Percentiles rank a stretch among this genome's conserved stretches.
Evolutionary conservation across 2,797 vertebrate genomes (phyloP).

Genomic region (Acomys russatus): DNA sequence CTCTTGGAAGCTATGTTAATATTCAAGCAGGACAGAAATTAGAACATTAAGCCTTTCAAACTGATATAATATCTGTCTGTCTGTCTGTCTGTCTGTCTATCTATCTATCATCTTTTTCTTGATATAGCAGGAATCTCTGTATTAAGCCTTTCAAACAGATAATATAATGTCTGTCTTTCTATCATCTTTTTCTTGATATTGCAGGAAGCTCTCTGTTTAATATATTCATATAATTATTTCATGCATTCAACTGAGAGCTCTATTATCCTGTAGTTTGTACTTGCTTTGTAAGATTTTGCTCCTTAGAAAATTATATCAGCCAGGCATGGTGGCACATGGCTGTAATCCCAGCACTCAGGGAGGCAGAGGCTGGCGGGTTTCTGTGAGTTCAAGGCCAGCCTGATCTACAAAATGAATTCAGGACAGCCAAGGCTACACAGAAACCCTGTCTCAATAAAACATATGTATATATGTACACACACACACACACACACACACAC

Average conservation of each 20-base stretch:
- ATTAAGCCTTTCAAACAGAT: conserved; percentile 47
- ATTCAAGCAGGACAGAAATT: conserved; percentile 51
- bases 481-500: too few species aligned
- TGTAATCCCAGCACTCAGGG: too few species aligned
- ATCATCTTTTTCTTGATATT: conserved; percentile 35
- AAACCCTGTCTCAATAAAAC: too few species aligned
- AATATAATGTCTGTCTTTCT: neutral
- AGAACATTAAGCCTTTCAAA: conserved; percentile 51
- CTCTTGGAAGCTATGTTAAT: conserved; percentile 43
- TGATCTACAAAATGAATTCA: too few species aligned
- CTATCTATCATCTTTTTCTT: conserved; percentile 23
- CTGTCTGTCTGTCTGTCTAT: too few species aligned
- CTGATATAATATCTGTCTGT: too few species aligned
- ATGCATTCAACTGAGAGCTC: conserved; percentile 18
- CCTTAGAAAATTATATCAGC: neutral
- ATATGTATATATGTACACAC: too few species aligned
- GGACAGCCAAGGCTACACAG: too few species aligned
- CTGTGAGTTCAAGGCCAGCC: too few species aligned
- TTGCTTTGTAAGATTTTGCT: conserved; percentile 57
- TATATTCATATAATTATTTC: conserved; percentile 39
- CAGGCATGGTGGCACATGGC: neutral
- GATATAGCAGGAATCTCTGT: neutral
- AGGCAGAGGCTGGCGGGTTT: too few species aligned
- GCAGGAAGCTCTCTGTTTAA: neutral
- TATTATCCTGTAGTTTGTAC: conserved; percentile 39